Conservation (phyloP, 1,140 invertebrate genomes). For the Drosophila pseudoobscura region DNA sequence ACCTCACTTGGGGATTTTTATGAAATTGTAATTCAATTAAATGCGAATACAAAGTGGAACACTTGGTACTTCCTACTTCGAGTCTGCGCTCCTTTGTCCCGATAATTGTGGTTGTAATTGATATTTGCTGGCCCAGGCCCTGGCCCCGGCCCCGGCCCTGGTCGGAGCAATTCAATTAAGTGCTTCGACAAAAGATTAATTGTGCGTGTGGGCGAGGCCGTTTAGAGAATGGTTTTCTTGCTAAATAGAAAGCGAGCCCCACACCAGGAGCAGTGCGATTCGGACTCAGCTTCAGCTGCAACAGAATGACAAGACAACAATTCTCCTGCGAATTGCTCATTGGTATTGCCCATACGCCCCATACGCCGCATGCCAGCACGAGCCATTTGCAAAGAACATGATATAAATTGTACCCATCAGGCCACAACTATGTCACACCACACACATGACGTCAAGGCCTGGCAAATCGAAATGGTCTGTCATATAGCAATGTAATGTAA, state of each 20-base stretch:
- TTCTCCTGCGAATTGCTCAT: slow-evolving; percentile 20
- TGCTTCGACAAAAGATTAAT: slow-evolving; percentile 72
- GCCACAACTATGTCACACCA: slow-evolving; percentile 40
- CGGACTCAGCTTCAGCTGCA: slow-evolving; percentile 33
- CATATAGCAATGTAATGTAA: slow-evolving; percentile 28
- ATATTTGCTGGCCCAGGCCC: slow-evolving; percentile 49
- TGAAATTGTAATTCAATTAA: slow-evolving; percentile 82
- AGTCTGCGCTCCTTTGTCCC: slow-evolving; percentile 41
- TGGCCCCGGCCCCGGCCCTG: slow-evolving; percentile 2
- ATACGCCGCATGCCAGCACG: slow-evolving; percentile 55
- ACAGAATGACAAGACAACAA: slow-evolving; percentile 72
- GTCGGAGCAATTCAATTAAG: slow-evolving; percentile 68
- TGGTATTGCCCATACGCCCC: slow-evolving; percentile 65
- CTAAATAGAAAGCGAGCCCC: too few species aligned
- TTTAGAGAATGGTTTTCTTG: slow-evolving; percentile 18
- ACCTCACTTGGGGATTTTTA: slow-evolving; percentile 29
- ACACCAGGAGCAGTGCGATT: too few species aligned
- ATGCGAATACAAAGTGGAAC: slow-evolving; percentile 40
- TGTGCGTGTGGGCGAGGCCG: slow-evolving; percentile 55
- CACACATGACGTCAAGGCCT: slow-evolving; percentile 57
- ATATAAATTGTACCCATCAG: slow-evolving; percentile 56
- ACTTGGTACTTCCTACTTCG: slow-evolving; percentile 51
- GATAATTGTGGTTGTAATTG: slow-evolving; percentile 70
- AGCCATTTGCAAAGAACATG: slow-evolving; percentile 44
- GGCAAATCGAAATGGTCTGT: slow-evolving; percentile 51